Percentiles rank a stretch among this genome's conserved stretches.
Conservation (phyloP, 2,888 invertebrate species). For the Athetis lepigone region DNA sequence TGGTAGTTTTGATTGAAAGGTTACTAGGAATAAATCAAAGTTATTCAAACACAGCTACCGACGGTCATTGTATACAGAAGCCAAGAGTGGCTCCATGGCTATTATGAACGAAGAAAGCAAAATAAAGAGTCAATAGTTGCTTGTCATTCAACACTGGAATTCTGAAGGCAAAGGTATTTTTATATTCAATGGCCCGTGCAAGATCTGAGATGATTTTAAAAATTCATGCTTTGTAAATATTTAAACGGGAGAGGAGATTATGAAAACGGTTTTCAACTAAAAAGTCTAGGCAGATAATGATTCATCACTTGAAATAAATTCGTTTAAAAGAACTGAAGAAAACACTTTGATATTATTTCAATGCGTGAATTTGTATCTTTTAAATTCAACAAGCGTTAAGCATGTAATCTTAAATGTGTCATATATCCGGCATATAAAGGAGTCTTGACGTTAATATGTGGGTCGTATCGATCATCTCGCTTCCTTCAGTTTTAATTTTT, state of each 20-base stretch:
- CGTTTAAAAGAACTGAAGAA: not conserved
- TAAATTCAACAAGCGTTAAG: slow-evolving; percentile 28
- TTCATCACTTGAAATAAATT: not conserved
- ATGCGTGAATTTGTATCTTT: slow-evolving; percentile 24
- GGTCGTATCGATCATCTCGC: slow-evolving; percentile 53
- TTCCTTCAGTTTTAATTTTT: slow-evolving; percentile 62
- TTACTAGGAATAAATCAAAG: slow-evolving; percentile 15
- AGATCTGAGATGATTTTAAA: slow-evolving; percentile 24
- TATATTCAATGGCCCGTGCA: not conserved
- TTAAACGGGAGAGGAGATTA: not conserved
- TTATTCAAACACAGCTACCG: slow-evolving; percentile 35
- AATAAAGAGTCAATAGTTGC: slow-evolving; percentile 54
- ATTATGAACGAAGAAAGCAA: slow-evolving; percentile 51
- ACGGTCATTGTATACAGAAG: slow-evolving; percentile 45
- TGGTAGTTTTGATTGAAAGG: too few species aligned
- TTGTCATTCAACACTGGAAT: slow-evolving; percentile 40
- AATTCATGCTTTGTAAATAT: not conserved
- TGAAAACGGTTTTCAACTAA: not conserved
- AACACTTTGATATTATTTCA: slow-evolving; percentile 2
- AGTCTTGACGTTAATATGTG: slow-evolving; percentile 48
- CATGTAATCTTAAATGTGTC: slow-evolving; percentile 40
- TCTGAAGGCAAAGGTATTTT: slow-evolving; percentile 21
- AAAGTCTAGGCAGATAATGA: too few species aligned
- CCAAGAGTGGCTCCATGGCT: slow-evolving; percentile 38
- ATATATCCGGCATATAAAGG: slow-evolving; percentile 49